These are phyloP conservation scores for Mycetomoellerius zeteki DNA, from an alignment of 1,140 invertebrate genomes.

Conservation along the genomic window DNA sequence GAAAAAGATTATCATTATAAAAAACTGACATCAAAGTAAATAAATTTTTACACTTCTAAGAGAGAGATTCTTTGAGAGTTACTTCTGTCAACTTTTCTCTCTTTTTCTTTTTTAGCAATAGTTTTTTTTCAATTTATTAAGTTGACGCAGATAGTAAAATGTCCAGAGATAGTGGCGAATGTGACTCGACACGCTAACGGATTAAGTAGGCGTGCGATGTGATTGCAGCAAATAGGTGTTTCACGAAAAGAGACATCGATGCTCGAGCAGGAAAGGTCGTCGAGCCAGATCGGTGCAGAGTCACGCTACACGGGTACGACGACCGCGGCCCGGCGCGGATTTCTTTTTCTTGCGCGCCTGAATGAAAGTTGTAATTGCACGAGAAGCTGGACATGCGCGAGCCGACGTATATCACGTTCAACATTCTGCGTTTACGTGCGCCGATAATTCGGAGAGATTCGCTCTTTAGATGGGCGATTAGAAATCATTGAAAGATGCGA, in stretches of 20 bases:
- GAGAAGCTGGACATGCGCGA: neutral
- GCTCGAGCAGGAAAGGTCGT: slow-evolving; percentile 65
- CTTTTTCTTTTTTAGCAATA: neutral
- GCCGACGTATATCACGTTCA: neutral
- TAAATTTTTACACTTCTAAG: neutral
- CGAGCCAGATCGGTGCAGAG: slow-evolving; percentile 58
- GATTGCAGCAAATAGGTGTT: slow-evolving; percentile 32
- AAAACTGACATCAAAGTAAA: neutral
- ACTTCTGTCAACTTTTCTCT: neutral
- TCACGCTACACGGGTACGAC: slow-evolving; percentile 50
- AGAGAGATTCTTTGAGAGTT: neutral
- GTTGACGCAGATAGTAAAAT: slow-evolving; percentile 8
- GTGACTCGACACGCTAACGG: slow-evolving; percentile 11
- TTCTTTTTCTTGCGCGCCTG: slow-evolving; percentile 67
- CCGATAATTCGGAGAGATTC: slow-evolving; percentile 45
- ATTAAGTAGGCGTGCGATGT: slow-evolving; percentile 53
- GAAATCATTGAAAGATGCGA: slow-evolving; percentile 15
- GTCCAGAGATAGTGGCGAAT: neutral
- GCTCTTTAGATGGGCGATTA: slow-evolving; percentile 33
- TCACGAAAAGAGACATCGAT: slow-evolving; percentile 70
- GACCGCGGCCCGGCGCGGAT: slow-evolving; percentile 51
- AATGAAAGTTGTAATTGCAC: slow-evolving; percentile 66
- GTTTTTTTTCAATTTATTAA: neutral
- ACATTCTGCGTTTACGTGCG: neutral
- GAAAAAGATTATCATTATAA: neutral